Conservation (phyloP, 2,797 vertebrate species). For the Okamejei kenojei region DNA sequence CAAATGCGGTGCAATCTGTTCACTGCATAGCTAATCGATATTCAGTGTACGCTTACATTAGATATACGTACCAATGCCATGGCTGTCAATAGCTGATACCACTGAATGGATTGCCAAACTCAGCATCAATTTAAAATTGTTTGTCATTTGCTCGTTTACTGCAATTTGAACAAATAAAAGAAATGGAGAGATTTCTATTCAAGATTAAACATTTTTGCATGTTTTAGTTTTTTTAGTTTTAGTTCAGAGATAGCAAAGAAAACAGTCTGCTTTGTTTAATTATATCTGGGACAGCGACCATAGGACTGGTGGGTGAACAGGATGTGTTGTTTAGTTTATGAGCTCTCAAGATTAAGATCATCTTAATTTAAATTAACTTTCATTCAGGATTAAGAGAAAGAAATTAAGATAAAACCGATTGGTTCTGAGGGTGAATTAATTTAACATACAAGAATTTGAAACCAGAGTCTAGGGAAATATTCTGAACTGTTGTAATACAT, state of each 20-base stretch:
- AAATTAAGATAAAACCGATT: background rate
- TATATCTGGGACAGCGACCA: background rate
- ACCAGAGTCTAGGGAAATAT: background rate
- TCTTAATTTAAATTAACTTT: slow-evolving; percentile 4
- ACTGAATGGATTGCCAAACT: too few relatives aligned
- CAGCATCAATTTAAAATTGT: too few relatives aligned
- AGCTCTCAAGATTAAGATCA: background rate
- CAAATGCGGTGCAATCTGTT: too few relatives aligned
- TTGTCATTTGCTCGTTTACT: too few relatives aligned
- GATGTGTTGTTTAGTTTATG: background rate
- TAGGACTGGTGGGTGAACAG: background rate
- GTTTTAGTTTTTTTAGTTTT: too few relatives aligned
- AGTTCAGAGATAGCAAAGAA: too few relatives aligned
- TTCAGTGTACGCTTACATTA: too few relatives aligned
- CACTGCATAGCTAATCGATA: too few relatives aligned
- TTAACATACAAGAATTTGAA: background rate
- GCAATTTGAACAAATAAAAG: too few relatives aligned
- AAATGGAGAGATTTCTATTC: too few relatives aligned
- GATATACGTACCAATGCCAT: too few relatives aligned
- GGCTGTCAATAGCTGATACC: too few relatives aligned
- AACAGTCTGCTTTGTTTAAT: background rate
- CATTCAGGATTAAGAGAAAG: background rate
- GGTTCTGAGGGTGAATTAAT: slow-evolving; percentile 3
- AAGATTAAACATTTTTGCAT: background rate
- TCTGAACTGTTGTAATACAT: background rate